Base-by-base conservation (phyloP, 2,888 invertebrate genomes). In the Merodon equestris region DNA sequence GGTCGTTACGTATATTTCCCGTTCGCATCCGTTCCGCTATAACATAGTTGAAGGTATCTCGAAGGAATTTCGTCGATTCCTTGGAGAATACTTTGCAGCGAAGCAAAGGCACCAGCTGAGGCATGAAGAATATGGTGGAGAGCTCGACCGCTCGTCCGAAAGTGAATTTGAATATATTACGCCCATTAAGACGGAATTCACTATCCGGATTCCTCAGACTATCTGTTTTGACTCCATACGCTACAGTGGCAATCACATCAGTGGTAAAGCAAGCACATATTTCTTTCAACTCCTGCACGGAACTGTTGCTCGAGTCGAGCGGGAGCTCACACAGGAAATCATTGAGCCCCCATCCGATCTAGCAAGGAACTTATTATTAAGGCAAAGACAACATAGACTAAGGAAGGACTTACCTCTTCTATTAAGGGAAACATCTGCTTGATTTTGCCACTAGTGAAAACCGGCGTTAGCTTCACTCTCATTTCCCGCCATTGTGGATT, bases 401-500 rank as follows among this genome's bases (percentile, higher is more conserved):
- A 45, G 5, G 3, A 19, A 18, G 7, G 5, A 9, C 42, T 48
- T 70, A 88, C 87, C 83, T 87, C 84, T 38, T 84, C 83, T 82
- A 89, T 84, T 9, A 89, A 81, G 0, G 84, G 83, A 84, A 88
- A 89, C 87, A 88, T 87, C 68, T 87, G 86, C 53, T 88, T 89
- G 0, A 89, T 83, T 60, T 88, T 89, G 2, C 87, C 89, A 56
- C 86, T 87, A 0, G 90, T 90, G 75, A 90, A 91, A 1, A 90
- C 86, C 0, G 91, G 90, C 0, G 90, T 87, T 2, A 91, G 63
- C 72, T 89, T 90, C 0, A 84, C 53, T 19, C 91, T 85, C 0
- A 90, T 81, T 10, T 85, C 81, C 70, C 87, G 90, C 90, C 91
- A 90, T 0, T 85, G 72, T 0, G 88, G 87, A 84, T 89, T 89